Base-by-base conservation (phyloP, 1,140 invertebrate genomes). In the Aphidius gifuensis region DNA sequence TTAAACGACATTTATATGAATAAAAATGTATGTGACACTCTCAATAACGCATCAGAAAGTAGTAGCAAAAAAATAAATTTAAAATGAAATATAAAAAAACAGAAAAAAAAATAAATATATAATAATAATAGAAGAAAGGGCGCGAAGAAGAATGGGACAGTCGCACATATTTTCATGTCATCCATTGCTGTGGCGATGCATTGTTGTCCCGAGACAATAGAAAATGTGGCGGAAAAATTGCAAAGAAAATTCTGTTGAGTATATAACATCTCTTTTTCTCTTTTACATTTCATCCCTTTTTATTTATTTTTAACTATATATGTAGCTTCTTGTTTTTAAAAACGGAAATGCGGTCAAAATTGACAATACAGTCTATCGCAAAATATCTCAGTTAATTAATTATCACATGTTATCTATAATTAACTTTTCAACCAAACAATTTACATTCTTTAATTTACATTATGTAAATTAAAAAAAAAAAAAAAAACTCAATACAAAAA, bases 141-240 rank as follows among this genome's bases (percentile, higher is more conserved):
- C 50, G 21, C 9, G 60, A 59, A 50, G n/a, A 46, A 43, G 7
- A 55, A 49, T 53, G 43, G 47, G 39, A 73, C 69, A 67, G 65
- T 64, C 66, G 72, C 71, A 77, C 76, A 79, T 79, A 80, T 79
- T 80, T 80, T 79, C 79, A 79, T 76, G 77, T 79, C 78, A 80
- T 75, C 75, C 70, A 64, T 70, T 45, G 72, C 72, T 70, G 69
- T 68, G 66, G 71, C 72, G 74, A 75, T 74, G 74, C 77, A 80
- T 80, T 79, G 78, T 80, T 80, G 75, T 77, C 76, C 69, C 74
- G 75, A 79, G 77, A 80, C 78, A 79, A 80, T 79, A 71, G 77
- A 76, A 80, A 80, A 80, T 80, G 78, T 80, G 77, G 75, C 77
- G 78, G 76, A 79, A 79, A 80, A 79, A 80, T 79, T 77, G 74